Evolutionary conservation across 2,888 invertebrate species (phyloP).

Genomic region (Conus canariensis): DNA sequence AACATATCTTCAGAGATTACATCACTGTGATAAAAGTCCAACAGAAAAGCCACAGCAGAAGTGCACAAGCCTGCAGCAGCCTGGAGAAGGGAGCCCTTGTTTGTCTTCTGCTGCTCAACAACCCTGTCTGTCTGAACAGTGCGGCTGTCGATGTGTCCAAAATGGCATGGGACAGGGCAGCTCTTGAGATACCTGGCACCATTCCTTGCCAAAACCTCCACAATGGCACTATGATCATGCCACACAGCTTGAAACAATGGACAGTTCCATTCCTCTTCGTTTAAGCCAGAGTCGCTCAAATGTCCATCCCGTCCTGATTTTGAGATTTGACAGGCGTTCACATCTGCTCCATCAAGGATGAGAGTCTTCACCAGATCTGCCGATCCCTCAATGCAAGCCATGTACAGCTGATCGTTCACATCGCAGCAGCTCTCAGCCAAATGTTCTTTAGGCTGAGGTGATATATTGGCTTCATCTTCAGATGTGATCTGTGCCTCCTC

Average conservation of each 20-base stretch:
- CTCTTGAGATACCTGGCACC: conserved; percentile 15
- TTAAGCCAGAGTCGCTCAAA: too few relatives aligned
- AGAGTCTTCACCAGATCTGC: neutral
- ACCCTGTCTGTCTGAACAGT: neutral
- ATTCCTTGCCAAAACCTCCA: conserved; percentile 18
- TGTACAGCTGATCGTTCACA: neutral
- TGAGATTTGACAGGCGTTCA: neutral
- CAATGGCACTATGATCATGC: conserved; percentile 7
- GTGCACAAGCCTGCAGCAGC: neutral
- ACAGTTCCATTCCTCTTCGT: neutral
- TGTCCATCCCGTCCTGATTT: too few relatives aligned
- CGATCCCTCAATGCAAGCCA: conserved; percentile 27
- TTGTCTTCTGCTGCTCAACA: neutral
- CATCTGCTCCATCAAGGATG: conserved; percentile 30
- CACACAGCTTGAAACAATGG: conserved; percentile 33
- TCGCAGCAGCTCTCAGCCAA: too few relatives aligned
- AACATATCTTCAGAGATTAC: neutral
- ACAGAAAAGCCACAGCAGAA: neutral
- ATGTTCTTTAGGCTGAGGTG: too few relatives aligned
- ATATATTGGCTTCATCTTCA: too few relatives aligned
- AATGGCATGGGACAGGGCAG: neutral
- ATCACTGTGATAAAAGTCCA: conserved; percentile 4
- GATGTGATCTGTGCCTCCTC: too few relatives aligned
- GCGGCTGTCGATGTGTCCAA: too few relatives aligned
- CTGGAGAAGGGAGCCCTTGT: conserved; percentile 16